Conservation (phyloP, 2,888 invertebrate genomes). For the Orchesella flavescens region DNA sequence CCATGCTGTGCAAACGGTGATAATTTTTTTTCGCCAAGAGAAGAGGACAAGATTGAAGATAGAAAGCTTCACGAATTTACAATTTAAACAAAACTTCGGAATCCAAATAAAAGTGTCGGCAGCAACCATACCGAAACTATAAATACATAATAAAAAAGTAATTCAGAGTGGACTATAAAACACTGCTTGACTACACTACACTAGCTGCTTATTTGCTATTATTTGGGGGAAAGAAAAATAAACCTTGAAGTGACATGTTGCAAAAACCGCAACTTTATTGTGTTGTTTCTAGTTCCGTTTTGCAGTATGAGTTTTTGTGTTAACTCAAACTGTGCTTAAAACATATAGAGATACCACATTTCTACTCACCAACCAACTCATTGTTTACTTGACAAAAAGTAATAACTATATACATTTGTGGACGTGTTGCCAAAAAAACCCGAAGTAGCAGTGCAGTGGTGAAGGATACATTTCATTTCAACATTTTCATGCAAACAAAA, state of each 20-base stretch:
- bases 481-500: slow-evolving; percentile 15
- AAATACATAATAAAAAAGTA: not conserved
- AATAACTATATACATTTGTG: slow-evolving; percentile 4
- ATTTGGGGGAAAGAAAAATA: not conserved
- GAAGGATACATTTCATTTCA: not conserved
- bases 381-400: not conserved
- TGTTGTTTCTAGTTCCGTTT: not conserved
- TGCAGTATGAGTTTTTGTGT: slow-evolving; percentile 19
- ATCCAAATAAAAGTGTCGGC: slow-evolving; percentile 31
- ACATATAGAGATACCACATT: not conserved
- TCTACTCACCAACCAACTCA: not conserved
- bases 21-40: slow-evolving; percentile 1
- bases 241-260: slow-evolving; percentile 8
- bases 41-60: slow-evolving; percentile 1
- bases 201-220: slow-evolving; percentile 1
- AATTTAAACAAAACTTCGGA: slow-evolving; percentile 24
- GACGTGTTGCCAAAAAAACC: slow-evolving; percentile 26
- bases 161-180: slow-evolving; percentile 19
- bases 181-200: not conserved
- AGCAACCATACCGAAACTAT: slow-evolving; percentile 44
- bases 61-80: slow-evolving; percentile 37
- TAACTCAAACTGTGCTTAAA: not conserved
- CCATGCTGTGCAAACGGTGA: slow-evolving; percentile 47
- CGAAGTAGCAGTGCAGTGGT: not conserved
- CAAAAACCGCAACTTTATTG: slow-evolving; percentile 18